Conservation (phyloP, 2,888 invertebrate species). For the Azorinus chamasolen region DNA sequence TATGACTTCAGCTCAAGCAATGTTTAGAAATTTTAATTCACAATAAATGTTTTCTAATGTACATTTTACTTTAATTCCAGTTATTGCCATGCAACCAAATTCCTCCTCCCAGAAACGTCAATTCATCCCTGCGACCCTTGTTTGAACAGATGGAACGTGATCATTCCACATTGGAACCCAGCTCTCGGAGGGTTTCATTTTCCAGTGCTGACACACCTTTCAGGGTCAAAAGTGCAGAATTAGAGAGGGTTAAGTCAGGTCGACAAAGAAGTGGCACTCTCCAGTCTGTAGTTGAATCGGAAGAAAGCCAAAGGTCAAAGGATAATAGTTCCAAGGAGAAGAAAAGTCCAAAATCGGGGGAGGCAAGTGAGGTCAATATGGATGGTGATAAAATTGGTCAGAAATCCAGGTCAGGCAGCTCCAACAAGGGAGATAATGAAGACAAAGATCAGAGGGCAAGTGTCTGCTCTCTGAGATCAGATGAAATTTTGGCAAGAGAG, state of each 20-base stretch:
- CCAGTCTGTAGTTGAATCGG: constrained; percentile 40
- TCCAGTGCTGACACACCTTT: constrained; percentile 45
- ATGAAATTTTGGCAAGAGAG: constrained; percentile 4
- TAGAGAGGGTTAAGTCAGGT: constrained; percentile 14
- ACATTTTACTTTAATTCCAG: no score
- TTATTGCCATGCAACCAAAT: constrained; percentile 81
- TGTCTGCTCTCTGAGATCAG: no score
- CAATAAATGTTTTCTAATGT: no score
- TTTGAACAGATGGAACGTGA: constrained; percentile 62
- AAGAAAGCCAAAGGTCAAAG: constrained; percentile 22
- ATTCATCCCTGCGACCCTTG: constrained; percentile 71
- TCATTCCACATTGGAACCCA: constrained; percentile 41
- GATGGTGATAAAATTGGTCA: not conserved
- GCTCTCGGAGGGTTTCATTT: constrained; percentile 62
- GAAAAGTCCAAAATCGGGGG: not conserved
- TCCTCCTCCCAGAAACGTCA: constrained; percentile 78
- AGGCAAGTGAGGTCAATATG: not conserved
- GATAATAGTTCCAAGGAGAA: constrained; percentile 1
- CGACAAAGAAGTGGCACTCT: constrained; percentile 50
- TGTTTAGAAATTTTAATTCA: no score
- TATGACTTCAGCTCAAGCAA: no score
- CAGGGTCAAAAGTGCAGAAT: constrained; percentile 39
- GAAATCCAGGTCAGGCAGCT: not conserved
- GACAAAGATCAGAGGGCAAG: not conserved
- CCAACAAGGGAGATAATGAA: not conserved